phyloP scores from a whole-genome alignment of 1,140 invertebrate genomes.

The Penaeus chinensis region DNA sequence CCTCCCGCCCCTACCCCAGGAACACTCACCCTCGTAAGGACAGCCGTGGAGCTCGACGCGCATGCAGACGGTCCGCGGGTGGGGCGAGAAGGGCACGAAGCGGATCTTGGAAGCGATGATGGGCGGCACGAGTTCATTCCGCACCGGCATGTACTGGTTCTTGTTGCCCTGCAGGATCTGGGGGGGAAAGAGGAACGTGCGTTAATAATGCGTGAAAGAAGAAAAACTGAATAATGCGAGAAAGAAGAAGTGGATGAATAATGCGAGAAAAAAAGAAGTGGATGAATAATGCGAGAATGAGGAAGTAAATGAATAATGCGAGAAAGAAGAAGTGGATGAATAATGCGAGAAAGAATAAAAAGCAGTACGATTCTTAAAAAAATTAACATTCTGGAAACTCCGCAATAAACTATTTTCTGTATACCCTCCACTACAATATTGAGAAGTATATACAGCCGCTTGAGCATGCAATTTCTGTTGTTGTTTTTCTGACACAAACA shows the following conservation, averaged over 20 bases:
- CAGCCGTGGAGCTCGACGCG: constrained; percentile 91
- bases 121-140: constrained; percentile 82
- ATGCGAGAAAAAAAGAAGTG: neutral
- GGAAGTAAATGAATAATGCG: neutral
- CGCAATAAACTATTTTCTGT: no score
- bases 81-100: constrained; percentile 88
- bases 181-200: constrained; percentile 65
- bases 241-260: neutral
- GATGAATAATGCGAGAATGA: neutral
- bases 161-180: constrained; percentile 88
- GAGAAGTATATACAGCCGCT: no score
- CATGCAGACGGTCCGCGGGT: constrained; percentile 91
- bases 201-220: neutral
- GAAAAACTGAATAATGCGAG: neutral
- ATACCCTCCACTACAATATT: no score
- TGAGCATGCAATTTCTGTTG: no score
- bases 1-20: neutral
- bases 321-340: neutral
- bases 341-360: no score
- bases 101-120: constrained; percentile 87
- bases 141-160: constrained; percentile 85
- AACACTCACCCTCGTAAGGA: constrained; percentile 83
- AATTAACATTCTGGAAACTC: no score
- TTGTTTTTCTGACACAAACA: no score
- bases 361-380: no score